Percentiles rank a stretch among this genome's conserved stretches.
Conservation (phyloP, 2,797 vertebrate genomes). For the Lutjanus campechanus region DNA sequence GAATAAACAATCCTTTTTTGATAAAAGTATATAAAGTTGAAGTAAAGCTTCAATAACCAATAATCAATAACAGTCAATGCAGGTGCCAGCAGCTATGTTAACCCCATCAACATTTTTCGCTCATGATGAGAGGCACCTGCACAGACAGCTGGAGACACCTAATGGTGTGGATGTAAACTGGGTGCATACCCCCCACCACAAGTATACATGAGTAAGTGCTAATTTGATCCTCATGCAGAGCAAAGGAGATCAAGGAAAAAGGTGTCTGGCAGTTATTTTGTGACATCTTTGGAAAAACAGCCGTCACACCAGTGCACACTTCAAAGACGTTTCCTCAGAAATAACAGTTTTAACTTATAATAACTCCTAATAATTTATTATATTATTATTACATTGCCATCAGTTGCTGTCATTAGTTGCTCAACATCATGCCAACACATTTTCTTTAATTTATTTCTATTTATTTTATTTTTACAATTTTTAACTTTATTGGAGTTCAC, state of each 20-base stretch:
- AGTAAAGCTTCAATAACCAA: no score
- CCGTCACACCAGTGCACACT: background rate
- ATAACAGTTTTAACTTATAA: background rate
- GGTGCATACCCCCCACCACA: conserved; percentile 3
- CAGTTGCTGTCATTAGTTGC: background rate
- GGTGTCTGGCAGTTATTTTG: background rate
- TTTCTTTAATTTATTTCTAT: background rate
- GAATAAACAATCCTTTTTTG: background rate
- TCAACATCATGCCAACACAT: background rate
- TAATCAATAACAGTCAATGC: conserved; percentile 1
- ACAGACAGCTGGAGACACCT: conserved; percentile 65
- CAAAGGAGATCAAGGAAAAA: background rate
- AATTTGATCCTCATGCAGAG: conserved; percentile 19
- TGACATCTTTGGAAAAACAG: background rate
- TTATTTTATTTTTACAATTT: background rate
- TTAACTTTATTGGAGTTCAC: background rate
- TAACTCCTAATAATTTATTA: background rate
- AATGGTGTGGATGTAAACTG: conserved; percentile 48
- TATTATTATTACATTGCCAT: background rate
- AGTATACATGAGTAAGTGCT: conserved; percentile 7
- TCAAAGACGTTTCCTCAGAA: background rate
- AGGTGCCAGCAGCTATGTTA: conserved; percentile 29
- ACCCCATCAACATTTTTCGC: conserved; percentile 22
- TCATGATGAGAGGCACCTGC: conserved; percentile 63
- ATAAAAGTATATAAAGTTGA: background rate